These are phyloP conservation scores for Rutilus rutilus DNA, from an alignment of 2,113 vertebrate species.

Conservation along the genomic window DNA sequence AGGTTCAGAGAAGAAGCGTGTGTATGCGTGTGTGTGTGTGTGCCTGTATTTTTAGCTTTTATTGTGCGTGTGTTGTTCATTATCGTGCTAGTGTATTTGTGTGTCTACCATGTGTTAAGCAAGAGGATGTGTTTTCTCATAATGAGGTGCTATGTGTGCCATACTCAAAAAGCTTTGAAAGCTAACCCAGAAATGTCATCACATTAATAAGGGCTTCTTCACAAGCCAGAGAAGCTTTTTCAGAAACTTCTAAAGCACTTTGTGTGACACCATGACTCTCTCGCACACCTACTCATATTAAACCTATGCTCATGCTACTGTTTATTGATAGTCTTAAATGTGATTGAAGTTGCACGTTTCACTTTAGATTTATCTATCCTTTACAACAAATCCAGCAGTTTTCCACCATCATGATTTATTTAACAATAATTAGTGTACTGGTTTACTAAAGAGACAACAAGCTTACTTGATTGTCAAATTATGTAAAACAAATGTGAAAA, in stretches of 20 bases:
- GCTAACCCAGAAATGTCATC: constrained; percentile 77
- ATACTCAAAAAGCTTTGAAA: constrained; percentile 59
- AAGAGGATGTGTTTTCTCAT: constrained; percentile 49
- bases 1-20: not conserved
- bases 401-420: not conserved
- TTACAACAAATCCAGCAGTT: not conserved
- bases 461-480: not conserved
- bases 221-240: constrained; percentile 55
- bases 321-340: constrained; percentile 39
- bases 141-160: constrained; percentile 53
- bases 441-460: not conserved
- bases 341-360: constrained; percentile 21
- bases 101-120: constrained; percentile 42
- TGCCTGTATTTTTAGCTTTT: constrained; percentile 31
- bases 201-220: constrained; percentile 58
- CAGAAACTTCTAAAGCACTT: constrained; percentile 46
- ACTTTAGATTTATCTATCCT: not conserved
- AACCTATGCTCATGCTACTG: constrained; percentile 30
- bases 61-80: constrained; percentile 1
- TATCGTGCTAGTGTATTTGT: constrained; percentile 34
- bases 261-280: constrained; percentile 37
- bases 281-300: constrained; percentile 49
- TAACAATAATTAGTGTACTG: not conserved
- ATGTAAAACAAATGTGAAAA: not conserved
- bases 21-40: constrained; percentile 1